Base-by-base conservation (phyloP, 2,888 invertebrate genomes). In the Lasioglossum malachurum region DNA sequence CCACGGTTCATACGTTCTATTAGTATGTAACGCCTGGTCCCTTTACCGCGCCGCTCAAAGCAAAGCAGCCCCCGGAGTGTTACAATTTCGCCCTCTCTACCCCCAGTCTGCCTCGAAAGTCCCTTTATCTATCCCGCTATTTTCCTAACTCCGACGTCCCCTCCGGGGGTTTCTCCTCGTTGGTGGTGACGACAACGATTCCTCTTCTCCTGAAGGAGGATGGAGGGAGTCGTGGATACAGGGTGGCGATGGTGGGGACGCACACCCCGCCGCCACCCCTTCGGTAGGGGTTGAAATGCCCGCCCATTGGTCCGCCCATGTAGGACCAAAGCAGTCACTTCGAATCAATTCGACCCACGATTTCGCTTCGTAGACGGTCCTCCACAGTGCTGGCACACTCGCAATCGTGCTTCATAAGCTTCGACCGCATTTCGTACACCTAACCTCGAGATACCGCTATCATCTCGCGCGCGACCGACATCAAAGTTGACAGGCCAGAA, bases 51-150 rank as follows among this genome's bases (percentile, higher is more conserved):
- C 80, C 86, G 90, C 87, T 92, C 93, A 92, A 94, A 94, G 93
- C 93, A 94, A 94, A 94, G 92, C 93, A 93, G 91, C 92, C 90
- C 88, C 88, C 87, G 89, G 92, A 93, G 94, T 93, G 94, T 94
- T 91, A 93, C 93, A 94, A 93, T 94, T 94, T 93, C 90, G 87
- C 89, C 92, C 92, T 88, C 91, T 75, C 85, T 74, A 81, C 83
- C 78, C 82, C 16, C 79, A 53, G 82, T 60, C 87, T 64, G 78
- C 83, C 83, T 78, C 88, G 82, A 89, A 91, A 91, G 91, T 88
- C 91, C 92, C 93, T 92, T 93, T 91, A 93, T 92, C 91, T 90
- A 92, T 92, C 92, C 91, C 92, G 92, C 93, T 94, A 94, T 94
- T 94, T 94, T 94, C 91, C 93, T 91, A 93, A 93, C 93, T 92